Evolutionary conservation across 2,888 invertebrate genomes (phyloP).

Genomic region (Neuroscelio doddi): DNA sequence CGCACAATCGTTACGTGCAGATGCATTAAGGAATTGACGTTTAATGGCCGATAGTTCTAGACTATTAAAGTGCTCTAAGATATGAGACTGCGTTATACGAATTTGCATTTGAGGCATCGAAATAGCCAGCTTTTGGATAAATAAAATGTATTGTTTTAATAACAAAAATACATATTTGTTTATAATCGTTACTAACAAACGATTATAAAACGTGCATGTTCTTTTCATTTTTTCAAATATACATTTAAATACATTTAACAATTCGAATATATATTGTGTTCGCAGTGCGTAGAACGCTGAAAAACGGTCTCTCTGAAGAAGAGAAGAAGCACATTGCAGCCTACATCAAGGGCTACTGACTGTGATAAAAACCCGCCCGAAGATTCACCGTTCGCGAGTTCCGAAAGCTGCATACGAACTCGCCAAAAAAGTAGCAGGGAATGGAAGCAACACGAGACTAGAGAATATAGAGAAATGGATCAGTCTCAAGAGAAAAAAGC

Average conservation of each 20-base stretch:
- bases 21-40: conserved; percentile 38
- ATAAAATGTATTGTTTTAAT: no score
- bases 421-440: conserved; percentile 32
- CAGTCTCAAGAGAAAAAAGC: conserved; percentile 34
- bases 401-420: conserved; percentile 36
- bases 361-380: conserved; percentile 61
- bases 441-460: conserved; percentile 32
- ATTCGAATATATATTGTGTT: conserved; percentile 60
- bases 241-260: conserved; percentile 4
- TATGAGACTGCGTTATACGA: no score
- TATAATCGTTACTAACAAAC: no score
- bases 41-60: background rate
- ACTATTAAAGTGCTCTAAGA: conserved; percentile 2
- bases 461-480: conserved; percentile 41
- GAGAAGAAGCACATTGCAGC: conserved; percentile 85
- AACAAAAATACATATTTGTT: no score
- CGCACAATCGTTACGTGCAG: conserved; percentile 28
- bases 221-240: background rate
- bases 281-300: conserved; percentile 86
- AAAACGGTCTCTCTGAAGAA: conserved; percentile 86
- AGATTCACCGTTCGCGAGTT: conserved; percentile 52
- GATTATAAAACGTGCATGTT: no score
- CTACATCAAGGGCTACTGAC: conserved; percentile 82
- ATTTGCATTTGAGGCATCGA: no score
- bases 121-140: no score